phyloP scores from a whole-genome alignment of 2,888 invertebrate species.

The Alviniconcha strummeri region DNA sequence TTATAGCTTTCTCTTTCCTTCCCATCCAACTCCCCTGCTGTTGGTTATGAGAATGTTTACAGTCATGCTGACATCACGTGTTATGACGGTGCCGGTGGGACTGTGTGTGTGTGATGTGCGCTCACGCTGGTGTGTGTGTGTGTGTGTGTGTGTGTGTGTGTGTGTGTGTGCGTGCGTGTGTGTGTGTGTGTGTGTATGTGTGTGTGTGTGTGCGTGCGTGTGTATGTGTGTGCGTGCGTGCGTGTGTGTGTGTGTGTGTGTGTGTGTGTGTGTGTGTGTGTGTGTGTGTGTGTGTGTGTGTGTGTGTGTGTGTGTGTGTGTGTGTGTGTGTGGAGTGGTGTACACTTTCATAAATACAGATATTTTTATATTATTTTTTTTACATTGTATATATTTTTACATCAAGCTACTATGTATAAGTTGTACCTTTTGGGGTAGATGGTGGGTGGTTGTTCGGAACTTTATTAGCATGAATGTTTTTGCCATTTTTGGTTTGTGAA shows the following conservation, averaged over 20 bases:
- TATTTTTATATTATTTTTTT: too few species aligned
- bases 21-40: too few species aligned
- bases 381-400: too few species aligned
- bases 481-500: too few species aligned
- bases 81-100: not conserved
- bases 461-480: too few species aligned
- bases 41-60: too few species aligned
- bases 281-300: constrained; percentile 14
- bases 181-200: not conserved
- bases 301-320: constrained; percentile 7
- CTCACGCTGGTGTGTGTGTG: not conserved
- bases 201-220: not conserved
- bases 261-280: constrained; percentile 10
- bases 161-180: not conserved
- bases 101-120: too few species aligned
- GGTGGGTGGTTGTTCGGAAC: too few species aligned
- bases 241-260: constrained; percentile 15
- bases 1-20: too few species aligned
- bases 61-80: not conserved
- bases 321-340: not conserved
- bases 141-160: not conserved
- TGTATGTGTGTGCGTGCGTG: constrained; percentile 15
- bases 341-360: too few species aligned
- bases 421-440: too few species aligned
- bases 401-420: too few species aligned